Base-by-base conservation (phyloP, 2,113 vertebrate species). In the Cynocephalus volans region DNA sequence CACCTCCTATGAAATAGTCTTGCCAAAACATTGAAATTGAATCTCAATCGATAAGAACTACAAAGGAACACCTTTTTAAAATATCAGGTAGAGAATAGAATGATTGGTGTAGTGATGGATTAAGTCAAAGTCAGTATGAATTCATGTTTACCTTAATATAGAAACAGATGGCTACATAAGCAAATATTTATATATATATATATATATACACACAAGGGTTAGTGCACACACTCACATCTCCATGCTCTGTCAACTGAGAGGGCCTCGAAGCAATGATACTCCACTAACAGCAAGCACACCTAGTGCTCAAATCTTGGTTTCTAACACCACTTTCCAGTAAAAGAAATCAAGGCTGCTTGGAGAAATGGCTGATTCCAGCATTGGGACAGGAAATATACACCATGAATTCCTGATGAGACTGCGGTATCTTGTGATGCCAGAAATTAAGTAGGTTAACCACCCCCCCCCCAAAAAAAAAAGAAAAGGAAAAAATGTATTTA, bases 1-100 rank as follows among this genome's bases (percentile, higher is more conserved):
- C 50, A 90, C 23, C 18, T 64, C 48, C 26, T 69, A 26, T 84
- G 36, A 95, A 56, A 23, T 72, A 41, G 33, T 56, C 36, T 77
- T 65, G 31, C 24, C 65, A 28, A 18, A 92, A 70, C 4, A 24
- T 5, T 77, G n/a, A 84, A 88, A 28, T 41, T 88, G 70, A 64
- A 48, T 84, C 23, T 88, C 65, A 72, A 72, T 52, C 87, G 62
- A 76, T n/a, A 88, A 77, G 54, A 94, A 82, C 64, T 64, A 41
- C 5, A 31, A 64, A 90, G 58, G 5, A 33, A 70, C 24, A 36
- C 48, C 2, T 64, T 88, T 81, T 48, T 58, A 33, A 69, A 94
- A 54, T 64, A 50, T 36, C 54, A 77, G 58, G 56, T 77, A 84
- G 77, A 67, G 60, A 48, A 23, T 79, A 19, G 50, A 48, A 64